Evolutionary conservation across 2,888 invertebrate species (phyloP).

Genomic region (Heliconius cydno): DNA sequence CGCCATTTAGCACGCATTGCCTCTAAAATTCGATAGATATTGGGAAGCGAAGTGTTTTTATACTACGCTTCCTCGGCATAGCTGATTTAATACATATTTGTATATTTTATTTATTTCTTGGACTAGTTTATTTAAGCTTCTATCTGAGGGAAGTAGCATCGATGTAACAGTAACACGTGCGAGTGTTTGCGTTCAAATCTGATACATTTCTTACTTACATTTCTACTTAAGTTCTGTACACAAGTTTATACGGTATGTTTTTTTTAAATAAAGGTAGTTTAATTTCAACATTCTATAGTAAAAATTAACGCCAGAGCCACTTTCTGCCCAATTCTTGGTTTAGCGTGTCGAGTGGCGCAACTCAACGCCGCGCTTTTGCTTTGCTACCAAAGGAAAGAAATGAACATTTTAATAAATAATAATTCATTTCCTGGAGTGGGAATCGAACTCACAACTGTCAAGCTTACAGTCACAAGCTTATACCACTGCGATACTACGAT

Average conservation of each 20-base stretch:
- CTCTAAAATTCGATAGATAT: too few species aligned
- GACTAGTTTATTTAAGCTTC: neutral
- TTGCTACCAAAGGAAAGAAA: too few species aligned
- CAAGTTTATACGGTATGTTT: constrained; percentile 35
- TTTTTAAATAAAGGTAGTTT: neutral
- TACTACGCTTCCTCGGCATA: neutral
- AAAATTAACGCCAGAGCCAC: neutral
- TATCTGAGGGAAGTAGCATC: constrained; percentile 5
- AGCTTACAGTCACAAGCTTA: too few species aligned
- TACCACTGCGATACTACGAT: too few species aligned
- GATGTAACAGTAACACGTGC: constrained; percentile 44
- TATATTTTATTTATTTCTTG: neutral
- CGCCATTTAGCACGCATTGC: too few species aligned
- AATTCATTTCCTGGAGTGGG: too few species aligned
- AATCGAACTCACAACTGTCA: too few species aligned
- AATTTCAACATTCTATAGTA: neutral
- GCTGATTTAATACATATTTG: neutral
- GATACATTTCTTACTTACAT: constrained; percentile 62
- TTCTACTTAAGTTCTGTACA: constrained; percentile 40
- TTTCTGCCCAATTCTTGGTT: too few species aligned
- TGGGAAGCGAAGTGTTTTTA: too few species aligned
- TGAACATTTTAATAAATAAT: too few species aligned
- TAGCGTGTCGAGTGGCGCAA: too few species aligned
- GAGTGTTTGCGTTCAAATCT: constrained; percentile 49
- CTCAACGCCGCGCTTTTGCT: too few species aligned